phyloP scores from a whole-genome alignment of 2,113 vertebrate species.

The Cochlearius cochlearius region DNA sequence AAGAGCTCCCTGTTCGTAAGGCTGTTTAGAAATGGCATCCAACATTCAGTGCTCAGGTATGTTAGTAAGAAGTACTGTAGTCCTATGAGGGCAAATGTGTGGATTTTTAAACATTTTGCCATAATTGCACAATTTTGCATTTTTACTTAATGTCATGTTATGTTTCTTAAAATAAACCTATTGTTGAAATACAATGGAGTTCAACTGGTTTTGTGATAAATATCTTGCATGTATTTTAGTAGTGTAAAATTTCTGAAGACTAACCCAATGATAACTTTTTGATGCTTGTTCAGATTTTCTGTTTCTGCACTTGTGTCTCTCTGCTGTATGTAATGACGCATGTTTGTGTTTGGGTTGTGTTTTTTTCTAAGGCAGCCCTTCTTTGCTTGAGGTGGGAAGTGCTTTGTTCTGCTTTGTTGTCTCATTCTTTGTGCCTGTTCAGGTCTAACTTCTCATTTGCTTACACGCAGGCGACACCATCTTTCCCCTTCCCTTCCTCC shows the following conservation, averaged over 20 bases:
- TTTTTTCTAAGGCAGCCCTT: neutral
- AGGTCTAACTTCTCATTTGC: neutral
- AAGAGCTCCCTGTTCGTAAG: conserved; percentile 48
- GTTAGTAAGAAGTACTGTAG: conserved; percentile 99
- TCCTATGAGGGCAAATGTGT: conserved; percentile 85
- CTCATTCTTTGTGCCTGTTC: neutral
- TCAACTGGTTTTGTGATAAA: neutral
- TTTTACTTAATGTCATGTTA: conserved; percentile 84
- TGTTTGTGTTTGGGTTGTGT: neutral
- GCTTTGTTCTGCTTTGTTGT: neutral
- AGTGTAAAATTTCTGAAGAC: neutral
- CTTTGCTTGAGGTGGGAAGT: neutral
- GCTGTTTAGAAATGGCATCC: conserved; percentile 72
- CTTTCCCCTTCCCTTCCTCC: neutral
- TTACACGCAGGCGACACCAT: rapidly evolving
- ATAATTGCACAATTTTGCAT: conserved; percentile 96
- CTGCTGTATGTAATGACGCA: neutral
- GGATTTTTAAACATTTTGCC: conserved; percentile 96
- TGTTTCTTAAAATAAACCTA: conserved; percentile 82
- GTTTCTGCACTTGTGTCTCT: neutral
- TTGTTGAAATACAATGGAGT: conserved; percentile 70
- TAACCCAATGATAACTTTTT: neutral
- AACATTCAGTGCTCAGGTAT: conserved; percentile 94
- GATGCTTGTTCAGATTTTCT: neutral
- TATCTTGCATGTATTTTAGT: neutral